Evolutionary conservation across 2,888 invertebrate genomes (phyloP).

Genomic region (Drosophila hamatofila): DNA sequence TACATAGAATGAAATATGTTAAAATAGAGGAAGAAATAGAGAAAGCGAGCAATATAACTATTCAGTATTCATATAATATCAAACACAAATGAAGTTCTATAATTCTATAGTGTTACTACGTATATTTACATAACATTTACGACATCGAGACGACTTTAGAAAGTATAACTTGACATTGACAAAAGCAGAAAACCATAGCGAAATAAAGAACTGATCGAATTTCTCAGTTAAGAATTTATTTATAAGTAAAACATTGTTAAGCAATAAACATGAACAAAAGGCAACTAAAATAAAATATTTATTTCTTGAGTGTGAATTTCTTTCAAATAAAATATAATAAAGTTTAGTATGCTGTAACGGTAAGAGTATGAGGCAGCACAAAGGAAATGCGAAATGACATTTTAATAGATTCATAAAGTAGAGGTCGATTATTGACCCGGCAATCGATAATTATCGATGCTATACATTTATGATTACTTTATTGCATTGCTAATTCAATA

Average conservation of each 20-base stretch:
- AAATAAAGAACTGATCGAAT: neutral
- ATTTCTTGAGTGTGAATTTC: neutral
- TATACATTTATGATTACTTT: neutral
- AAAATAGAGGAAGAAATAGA: slow-evolving; percentile 47
- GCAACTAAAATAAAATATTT: neutral
- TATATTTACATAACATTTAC: slow-evolving; percentile 24
- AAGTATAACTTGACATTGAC: slow-evolving; percentile 14
- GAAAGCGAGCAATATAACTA: slow-evolving; percentile 56
- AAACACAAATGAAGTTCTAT: slow-evolving; percentile 9
- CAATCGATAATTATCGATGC: slow-evolving; percentile 2
- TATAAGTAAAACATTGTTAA: neutral
- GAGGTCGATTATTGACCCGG: neutral
- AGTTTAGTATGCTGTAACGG: neutral
- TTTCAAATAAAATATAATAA: neutral
- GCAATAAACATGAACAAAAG: slow-evolving; percentile 1
- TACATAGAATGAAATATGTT: slow-evolving; percentile 56
- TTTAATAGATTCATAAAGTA: neutral
- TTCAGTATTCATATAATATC: slow-evolving; percentile 10
- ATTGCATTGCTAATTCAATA: neutral
- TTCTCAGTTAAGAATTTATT: neutral
- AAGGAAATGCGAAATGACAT: neutral
- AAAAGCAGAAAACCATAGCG: slow-evolving; percentile 8
- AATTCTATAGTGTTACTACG: slow-evolving; percentile 20
- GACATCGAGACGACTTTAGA: slow-evolving; percentile 17
- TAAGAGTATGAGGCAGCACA: neutral